Percentiles rank a stretch among this genome's conserved stretches.
phyloP scores from a whole-genome alignment of 64 coral and sea anemone species.

The Montipora capricornis region DNA sequence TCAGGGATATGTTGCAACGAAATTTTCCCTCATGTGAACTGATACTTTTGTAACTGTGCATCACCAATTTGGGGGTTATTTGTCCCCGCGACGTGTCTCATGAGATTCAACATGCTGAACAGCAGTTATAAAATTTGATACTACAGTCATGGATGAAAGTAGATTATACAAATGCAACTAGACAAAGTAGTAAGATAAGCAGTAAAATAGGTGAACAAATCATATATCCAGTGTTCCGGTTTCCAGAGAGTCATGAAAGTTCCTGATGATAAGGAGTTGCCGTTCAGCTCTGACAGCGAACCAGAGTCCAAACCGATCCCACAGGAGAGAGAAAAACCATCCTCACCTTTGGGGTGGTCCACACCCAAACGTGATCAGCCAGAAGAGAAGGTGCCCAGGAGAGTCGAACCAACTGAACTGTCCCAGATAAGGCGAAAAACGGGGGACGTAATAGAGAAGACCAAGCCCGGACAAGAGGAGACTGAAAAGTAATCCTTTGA shows the following conservation, averaged over 20 bases:
- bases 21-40: too few species aligned
- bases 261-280: constrained; percentile 36
- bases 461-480: background rate
- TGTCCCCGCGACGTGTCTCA: too few species aligned
- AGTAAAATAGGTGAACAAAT: too few species aligned
- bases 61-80: too few species aligned
- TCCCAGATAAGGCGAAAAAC: constrained; percentile 8
- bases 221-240: background rate
- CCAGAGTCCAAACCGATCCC: background rate
- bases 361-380: constrained; percentile 55
- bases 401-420: background rate
- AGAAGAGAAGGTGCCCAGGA: constrained; percentile 11
- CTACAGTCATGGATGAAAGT: too few species aligned
- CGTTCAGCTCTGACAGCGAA: constrained; percentile 33
- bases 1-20: too few species aligned
- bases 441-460: background rate
- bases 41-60: too few species aligned
- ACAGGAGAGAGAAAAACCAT: constrained; percentile 8
- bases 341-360: constrained; percentile 38
- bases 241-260: constrained; percentile 69
- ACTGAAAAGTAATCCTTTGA: background rate
- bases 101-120: too few species aligned
- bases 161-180: too few species aligned
- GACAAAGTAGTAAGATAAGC: too few species aligned
- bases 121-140: too few species aligned